Conservation (phyloP, 2,113 vertebrate species). For the Microtus pennsylvanicus region DNA sequence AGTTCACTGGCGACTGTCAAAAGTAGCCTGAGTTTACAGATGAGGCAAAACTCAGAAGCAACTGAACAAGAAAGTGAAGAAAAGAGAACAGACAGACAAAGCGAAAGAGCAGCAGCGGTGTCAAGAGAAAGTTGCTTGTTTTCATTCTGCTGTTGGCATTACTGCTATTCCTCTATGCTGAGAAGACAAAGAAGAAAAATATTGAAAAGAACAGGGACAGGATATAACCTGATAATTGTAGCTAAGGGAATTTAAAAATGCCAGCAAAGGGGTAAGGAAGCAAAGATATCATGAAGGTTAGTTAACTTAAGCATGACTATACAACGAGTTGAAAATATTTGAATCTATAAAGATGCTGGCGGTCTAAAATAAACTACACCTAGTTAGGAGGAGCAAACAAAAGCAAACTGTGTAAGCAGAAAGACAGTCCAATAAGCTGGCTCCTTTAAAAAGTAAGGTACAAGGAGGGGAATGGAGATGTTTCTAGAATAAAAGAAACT, state of each 20-base stretch:
- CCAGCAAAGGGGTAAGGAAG: slow-evolving; percentile 56
- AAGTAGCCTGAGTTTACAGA: background rate
- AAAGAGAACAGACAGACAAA: background rate
- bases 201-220: background rate
- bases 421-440: background rate
- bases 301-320: slow-evolving; percentile 18
- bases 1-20: background rate
- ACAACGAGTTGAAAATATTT: slow-evolving; percentile 13
- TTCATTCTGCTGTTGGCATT: background rate
- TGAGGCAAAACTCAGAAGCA: background rate
- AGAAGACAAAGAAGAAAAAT: slow-evolving; percentile 15
- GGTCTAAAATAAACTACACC: background rate
- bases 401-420: background rate
- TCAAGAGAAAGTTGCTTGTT: background rate
- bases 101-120: background rate
- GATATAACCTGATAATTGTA: background rate
- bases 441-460: too few species aligned
- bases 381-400: background rate
- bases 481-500: slow-evolving; percentile 13
- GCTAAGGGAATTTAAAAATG: slow-evolving; percentile 39
- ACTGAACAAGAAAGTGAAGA: background rate
- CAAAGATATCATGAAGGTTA: slow-evolving; percentile 27
- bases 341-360: slow-evolving; percentile 12
- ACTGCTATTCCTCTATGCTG: background rate
- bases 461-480: background rate